These are phyloP conservation scores for Pyxicephalus adspersus DNA, from an alignment of 2,113 vertebrate species.

Conservation along the genomic window DNA sequence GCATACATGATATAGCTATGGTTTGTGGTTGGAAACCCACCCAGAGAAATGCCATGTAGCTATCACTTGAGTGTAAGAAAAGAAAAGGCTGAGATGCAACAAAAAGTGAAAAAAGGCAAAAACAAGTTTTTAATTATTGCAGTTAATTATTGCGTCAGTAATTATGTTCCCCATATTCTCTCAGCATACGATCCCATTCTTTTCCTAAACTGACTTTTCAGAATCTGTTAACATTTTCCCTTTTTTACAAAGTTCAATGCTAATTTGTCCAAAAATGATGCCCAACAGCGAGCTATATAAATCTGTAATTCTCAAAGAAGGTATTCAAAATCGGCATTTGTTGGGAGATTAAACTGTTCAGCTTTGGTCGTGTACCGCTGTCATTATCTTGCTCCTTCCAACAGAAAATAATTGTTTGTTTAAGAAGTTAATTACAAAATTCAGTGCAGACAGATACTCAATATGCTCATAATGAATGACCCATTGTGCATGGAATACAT, in stretches of 20 bases:
- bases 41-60: not conserved
- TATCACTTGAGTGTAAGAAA: no score
- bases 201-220: not conserved
- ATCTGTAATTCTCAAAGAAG: not conserved
- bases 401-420: slow-evolving; percentile 37
- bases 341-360: not conserved
- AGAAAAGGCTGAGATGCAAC: no score
- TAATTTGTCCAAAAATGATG: not conserved
- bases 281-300: not conserved
- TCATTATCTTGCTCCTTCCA: slow-evolving; percentile 22
- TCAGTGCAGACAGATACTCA: not conserved
- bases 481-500: slow-evolving; percentile 11
- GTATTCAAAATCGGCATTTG: not conserved
- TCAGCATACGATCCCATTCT: not conserved
- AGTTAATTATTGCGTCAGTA: no score
- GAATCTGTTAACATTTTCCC: not conserved
- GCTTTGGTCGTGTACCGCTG: slow-evolving; percentile 22
- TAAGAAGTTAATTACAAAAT: slow-evolving; percentile 37
- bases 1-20: no score
- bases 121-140: no score
- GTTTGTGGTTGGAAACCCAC: no score
- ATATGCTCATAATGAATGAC: slow-evolving; percentile 31
- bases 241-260: not conserved
- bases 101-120: no score
- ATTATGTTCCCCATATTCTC: not conserved